These are phyloP conservation scores for Heliconius charithonia DNA, from an alignment of 2,888 invertebrate genomes.

Conservation along the genomic window DNA sequence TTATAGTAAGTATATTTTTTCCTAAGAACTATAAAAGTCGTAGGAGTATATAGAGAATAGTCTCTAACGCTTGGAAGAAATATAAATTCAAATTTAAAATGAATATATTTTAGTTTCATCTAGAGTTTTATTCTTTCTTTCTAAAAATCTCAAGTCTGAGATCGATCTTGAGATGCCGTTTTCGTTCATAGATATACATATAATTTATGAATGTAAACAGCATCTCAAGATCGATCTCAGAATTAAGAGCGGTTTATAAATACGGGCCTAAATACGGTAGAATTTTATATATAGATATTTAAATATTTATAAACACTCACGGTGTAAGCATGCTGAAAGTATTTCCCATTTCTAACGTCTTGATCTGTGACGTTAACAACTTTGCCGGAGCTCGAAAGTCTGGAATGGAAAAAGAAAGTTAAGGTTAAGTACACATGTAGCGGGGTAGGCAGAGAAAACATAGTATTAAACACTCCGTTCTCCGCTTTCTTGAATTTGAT, in stretches of 20 bases:
- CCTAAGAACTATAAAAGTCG: neutral
- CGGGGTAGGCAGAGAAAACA: too few species aligned
- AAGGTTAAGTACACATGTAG: neutral
- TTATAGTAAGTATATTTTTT: neutral
- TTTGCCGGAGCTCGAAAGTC: constrained; percentile 18
- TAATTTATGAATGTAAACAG: too few species aligned
- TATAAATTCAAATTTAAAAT: neutral
- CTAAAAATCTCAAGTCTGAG: too few species aligned
- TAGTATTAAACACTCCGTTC: too few species aligned
- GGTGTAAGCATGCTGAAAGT: constrained; percentile 11
- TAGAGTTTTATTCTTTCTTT: too few species aligned
- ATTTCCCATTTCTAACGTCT: neutral
- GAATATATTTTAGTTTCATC: too few species aligned
- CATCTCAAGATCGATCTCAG: too few species aligned
- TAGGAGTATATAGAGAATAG: neutral
- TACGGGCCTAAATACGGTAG: neutral
- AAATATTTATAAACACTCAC: neutral
- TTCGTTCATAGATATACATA: too few species aligned
- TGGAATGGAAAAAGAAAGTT: neutral
- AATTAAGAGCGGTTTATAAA: too few species aligned
- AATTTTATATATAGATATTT: neutral
- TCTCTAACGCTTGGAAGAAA: neutral
- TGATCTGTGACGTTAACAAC: constrained; percentile 1
- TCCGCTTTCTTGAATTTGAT: too few species aligned
- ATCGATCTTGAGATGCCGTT: too few species aligned